Evolutionary conservation across 2,113 vertebrate species (phyloP).

Genomic region (Phalacrocorax brasilianus): DNA sequence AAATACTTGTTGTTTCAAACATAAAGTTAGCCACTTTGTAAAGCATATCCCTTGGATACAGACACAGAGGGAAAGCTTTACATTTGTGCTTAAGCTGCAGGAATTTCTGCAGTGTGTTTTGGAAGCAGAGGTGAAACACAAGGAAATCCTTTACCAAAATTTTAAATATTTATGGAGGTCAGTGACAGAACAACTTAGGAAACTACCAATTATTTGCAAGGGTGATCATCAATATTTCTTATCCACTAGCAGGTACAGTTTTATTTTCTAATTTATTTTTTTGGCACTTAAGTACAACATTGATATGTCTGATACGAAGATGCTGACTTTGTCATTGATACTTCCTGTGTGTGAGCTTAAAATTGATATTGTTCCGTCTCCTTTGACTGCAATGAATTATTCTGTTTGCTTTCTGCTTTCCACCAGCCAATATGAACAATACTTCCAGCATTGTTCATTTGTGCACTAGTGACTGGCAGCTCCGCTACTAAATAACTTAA

Average conservation of each 20-base stretch:
- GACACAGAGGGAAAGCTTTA: not conserved
- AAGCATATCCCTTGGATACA: not conserved
- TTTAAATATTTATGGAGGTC: slow-evolving; percentile 14
- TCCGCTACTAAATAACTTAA: slow-evolving; percentile 59
- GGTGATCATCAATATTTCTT: not conserved
- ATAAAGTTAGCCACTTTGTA: not conserved
- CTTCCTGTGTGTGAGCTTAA: not conserved
- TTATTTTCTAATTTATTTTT: slow-evolving; percentile 42
- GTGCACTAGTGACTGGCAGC: slow-evolving; percentile 45
- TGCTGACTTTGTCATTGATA: not conserved
- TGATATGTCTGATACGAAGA: not conserved
- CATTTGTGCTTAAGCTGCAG: not conserved
- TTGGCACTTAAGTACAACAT: not conserved
- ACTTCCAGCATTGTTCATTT: slow-evolving; percentile 44
- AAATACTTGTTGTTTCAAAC: not conserved
- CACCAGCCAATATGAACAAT: not conserved
- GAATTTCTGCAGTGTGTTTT: not conserved
- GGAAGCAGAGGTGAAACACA: not conserved
- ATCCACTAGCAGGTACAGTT: not conserved
- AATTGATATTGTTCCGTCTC: slow-evolving; percentile 10
- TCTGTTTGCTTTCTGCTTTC: slow-evolving; percentile 38
- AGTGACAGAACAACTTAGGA: not conserved
- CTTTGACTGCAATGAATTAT: slow-evolving; percentile 32
- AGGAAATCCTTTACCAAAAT: not conserved
- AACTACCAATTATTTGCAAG: not conserved